Percentiles rank a stretch among this genome's conserved stretches.
Conservation (phyloP, 2,797 vertebrate genomes). For the Coregonus suidteri region DNA sequence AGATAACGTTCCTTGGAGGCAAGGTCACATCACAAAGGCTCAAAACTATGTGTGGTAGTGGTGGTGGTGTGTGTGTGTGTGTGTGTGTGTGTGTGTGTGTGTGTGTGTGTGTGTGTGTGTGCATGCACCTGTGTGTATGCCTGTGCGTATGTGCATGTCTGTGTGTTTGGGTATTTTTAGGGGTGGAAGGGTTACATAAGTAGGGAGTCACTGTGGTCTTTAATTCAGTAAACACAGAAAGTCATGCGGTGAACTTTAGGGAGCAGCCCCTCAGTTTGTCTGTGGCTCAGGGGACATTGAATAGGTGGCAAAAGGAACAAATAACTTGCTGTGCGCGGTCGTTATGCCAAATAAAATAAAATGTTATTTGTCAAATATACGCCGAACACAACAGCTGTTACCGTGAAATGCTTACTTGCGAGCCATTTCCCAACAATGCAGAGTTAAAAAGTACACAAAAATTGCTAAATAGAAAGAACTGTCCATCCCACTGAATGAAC, state of each 20-base stretch:
- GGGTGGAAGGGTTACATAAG: constrained; percentile 7
- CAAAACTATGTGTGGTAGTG: constrained; percentile 9
- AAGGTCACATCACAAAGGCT: constrained; percentile 51
- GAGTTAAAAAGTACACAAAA: too few relatives aligned
- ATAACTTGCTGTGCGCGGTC: constrained; percentile 60
- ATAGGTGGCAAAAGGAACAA: constrained; percentile 73
- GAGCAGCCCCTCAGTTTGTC: constrained; percentile 58
- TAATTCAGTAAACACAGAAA: constrained; percentile 57
- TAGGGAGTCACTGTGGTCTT: constrained; percentile 33
- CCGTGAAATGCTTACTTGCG: too few relatives aligned
- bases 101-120: too few relatives aligned
- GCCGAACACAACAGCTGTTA: too few relatives aligned
- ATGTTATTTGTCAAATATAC: too few relatives aligned
- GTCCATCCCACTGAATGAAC: constrained; percentile 14
- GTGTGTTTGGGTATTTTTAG: background rate
- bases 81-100: too few relatives aligned
- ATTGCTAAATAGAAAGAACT: background rate
- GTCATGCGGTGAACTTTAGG: constrained; percentile 66
- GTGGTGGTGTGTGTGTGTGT: background rate
- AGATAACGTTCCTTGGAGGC: constrained; percentile 62
- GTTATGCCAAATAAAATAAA: constrained; percentile 49
- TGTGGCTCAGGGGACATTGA: constrained; percentile 67
- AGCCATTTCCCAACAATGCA: too few relatives aligned
- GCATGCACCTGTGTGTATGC: background rate
- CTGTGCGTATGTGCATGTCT: background rate